Evolutionary conservation across 2,113 vertebrate genomes (phyloP).

Genomic region (Heliornis fulica): DNA sequence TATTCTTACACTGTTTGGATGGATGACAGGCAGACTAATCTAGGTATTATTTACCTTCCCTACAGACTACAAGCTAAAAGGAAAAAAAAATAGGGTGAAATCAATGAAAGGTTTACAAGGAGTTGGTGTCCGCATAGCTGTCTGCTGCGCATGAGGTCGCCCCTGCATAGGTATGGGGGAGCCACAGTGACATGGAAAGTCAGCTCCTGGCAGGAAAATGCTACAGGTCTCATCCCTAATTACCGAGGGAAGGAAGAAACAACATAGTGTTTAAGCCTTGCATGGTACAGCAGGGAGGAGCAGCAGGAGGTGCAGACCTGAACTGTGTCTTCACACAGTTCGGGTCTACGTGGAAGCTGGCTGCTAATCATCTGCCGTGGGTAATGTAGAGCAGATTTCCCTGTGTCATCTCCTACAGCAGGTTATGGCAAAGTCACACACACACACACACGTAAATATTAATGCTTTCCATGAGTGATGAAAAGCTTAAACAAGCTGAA

Average conservation of each 20-base stretch:
- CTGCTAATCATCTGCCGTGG: not conserved
- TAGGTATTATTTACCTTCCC: not conserved
- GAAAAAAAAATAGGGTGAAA: not conserved
- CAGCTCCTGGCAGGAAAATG: not conserved
- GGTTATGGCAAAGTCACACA: constrained; percentile 35
- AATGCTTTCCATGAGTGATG: constrained; percentile 25
- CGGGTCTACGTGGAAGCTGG: constrained; percentile 16
- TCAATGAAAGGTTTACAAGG: not conserved
- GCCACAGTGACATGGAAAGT: not conserved
- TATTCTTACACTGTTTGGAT: not conserved
- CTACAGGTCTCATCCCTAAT: not conserved
- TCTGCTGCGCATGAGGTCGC: not conserved
- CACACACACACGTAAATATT: not conserved
- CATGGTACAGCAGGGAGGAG: not conserved
- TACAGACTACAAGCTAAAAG: not conserved
- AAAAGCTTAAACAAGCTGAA: constrained; percentile 15
- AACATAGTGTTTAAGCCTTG: not conserved
- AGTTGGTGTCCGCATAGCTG: not conserved
- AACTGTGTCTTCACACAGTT: too few relatives aligned
- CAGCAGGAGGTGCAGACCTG: not conserved
- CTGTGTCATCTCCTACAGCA: not conserved
- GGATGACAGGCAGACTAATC: not conserved
- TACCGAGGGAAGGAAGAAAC: not conserved
- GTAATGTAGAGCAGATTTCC: not conserved
- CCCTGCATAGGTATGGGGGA: not conserved